Evolutionary conservation across 2,113 vertebrate species (phyloP).

Genomic region (Malaclemys terrapin): DNA sequence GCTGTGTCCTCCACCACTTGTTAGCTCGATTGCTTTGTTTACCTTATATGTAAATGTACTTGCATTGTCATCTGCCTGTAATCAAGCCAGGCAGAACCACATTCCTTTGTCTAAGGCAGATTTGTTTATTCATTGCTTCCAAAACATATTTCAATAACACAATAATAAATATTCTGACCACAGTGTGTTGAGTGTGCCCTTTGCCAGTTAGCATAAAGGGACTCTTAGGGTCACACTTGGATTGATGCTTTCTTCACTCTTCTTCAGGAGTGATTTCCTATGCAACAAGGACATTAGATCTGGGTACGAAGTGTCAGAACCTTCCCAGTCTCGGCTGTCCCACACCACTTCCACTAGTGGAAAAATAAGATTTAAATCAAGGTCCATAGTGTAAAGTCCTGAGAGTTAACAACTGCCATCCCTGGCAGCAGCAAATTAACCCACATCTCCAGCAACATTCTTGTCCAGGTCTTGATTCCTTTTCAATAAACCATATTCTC

Average conservation of each 20-base stretch:
- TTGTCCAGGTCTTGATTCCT: not conserved
- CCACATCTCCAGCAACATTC: not conserved
- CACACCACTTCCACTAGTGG: rapidly evolving
- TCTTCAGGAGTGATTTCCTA: not conserved
- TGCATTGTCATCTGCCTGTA: too few species aligned
- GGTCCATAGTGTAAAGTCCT: not conserved
- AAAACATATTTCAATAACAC: too few species aligned
- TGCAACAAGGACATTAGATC: rapidly evolving
- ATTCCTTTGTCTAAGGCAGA: too few species aligned
- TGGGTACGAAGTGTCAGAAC: rapidly evolving
- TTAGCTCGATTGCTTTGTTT: too few species aligned
- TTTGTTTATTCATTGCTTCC: too few species aligned
- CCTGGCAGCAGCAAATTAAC: not conserved
- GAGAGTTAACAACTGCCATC: not conserved
- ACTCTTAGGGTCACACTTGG: not conserved
- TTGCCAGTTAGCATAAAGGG: too few species aligned
- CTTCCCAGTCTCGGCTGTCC: not conserved
- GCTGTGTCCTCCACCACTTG: too few species aligned
- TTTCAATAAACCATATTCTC: rapidly evolving
- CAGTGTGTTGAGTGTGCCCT: too few species aligned
- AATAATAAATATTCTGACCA: too few species aligned
- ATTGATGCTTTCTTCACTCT: not conserved
- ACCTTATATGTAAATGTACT: too few species aligned
- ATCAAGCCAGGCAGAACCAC: too few species aligned
- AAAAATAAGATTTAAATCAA: not conserved